These are phyloP conservation scores for Falco peregrinus DNA, from an alignment of 2,797 vertebrate genomes.

Conservation along the genomic window DNA sequence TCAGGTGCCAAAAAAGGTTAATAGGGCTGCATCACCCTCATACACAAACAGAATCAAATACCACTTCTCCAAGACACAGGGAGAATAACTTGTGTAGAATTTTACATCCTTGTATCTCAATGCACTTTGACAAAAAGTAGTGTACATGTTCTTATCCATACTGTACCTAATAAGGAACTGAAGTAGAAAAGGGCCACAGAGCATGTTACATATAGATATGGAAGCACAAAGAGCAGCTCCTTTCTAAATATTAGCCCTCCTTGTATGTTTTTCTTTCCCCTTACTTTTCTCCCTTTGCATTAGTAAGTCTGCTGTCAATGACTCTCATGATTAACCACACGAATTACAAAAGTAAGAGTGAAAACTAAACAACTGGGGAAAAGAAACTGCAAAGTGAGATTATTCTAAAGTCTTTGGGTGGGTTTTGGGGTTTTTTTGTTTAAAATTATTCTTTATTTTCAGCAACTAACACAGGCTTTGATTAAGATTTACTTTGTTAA, in stretches of 20 bases:
- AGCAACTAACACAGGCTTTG: neutral
- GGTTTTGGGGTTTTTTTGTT: neutral
- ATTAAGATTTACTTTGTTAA: conserved; percentile 35
- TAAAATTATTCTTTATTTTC: conserved; percentile 12
- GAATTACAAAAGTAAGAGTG: neutral
- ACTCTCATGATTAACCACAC: neutral
- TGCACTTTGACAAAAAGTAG: neutral
- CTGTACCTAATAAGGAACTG: neutral
- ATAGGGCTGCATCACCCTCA: neutral
- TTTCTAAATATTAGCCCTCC: neutral
- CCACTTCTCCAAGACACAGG: neutral
- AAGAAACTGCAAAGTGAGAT: neutral
- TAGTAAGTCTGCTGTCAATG: conserved; percentile 13
- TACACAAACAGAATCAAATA: neutral
- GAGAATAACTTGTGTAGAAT: neutral
- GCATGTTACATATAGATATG: neutral
- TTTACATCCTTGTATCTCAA: neutral
- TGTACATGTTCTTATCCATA: neutral
- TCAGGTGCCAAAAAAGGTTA: neutral
- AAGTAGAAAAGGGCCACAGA: neutral
- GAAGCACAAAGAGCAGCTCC: neutral
- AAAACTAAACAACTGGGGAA: conserved; percentile 3
- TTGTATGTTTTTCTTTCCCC: neutral
- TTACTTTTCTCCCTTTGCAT: neutral
- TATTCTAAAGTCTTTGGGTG: neutral